A percentile compares a stretch with the other conserved stretches of the same genome.
These are phyloP conservation scores for Austrolebias charrua DNA, from an alignment of 2,797 vertebrate genomes.

Conservation along the genomic window DNA sequence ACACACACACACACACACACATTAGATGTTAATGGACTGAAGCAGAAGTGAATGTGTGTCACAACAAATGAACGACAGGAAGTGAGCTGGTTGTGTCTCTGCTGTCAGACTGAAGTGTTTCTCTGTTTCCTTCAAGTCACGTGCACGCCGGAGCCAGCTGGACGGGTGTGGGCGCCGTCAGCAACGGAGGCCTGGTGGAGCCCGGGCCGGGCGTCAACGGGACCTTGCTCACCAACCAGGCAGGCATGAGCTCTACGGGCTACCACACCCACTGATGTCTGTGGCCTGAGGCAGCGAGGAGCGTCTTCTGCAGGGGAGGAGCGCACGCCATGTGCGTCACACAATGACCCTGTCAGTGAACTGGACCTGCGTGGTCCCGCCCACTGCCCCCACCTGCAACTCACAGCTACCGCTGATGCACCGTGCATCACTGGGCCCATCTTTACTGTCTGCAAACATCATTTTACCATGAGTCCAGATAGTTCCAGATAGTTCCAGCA, in stretches of 20 bases:
- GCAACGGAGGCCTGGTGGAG: slow-evolving; percentile 83
- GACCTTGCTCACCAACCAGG: slow-evolving; percentile 87
- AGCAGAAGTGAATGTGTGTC: no score
- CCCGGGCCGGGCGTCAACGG: slow-evolving; percentile 88
- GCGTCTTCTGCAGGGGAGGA: slow-evolving; percentile 57
- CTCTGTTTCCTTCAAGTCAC: slow-evolving; percentile 65
- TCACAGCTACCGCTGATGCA: slow-evolving; percentile 54
- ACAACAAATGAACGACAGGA: no score
- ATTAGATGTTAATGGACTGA: no score
- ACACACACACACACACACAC: no score
- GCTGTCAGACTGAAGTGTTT: neutral
- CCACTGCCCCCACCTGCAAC: slow-evolving; percentile 64
- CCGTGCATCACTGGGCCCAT: slow-evolving; percentile 58
- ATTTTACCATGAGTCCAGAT: slow-evolving; percentile 23
- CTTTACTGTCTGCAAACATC: slow-evolving; percentile 64
- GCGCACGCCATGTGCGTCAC: slow-evolving; percentile 57
- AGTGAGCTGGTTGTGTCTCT: no score
- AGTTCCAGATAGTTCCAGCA: slow-evolving; percentile 49
- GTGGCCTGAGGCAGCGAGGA: slow-evolving; percentile 52
- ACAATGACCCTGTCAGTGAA: slow-evolving; percentile 59
- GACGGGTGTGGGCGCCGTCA: slow-evolving; percentile 83
- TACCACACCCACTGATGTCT: slow-evolving; percentile 89
- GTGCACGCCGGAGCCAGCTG: slow-evolving; percentile 88
- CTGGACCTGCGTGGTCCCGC: slow-evolving; percentile 59
- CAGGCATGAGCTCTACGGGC: slow-evolving; percentile 88